Evolutionary conservation across 2,113 vertebrate species (phyloP).

Genomic region (Zingel zingel): DNA sequence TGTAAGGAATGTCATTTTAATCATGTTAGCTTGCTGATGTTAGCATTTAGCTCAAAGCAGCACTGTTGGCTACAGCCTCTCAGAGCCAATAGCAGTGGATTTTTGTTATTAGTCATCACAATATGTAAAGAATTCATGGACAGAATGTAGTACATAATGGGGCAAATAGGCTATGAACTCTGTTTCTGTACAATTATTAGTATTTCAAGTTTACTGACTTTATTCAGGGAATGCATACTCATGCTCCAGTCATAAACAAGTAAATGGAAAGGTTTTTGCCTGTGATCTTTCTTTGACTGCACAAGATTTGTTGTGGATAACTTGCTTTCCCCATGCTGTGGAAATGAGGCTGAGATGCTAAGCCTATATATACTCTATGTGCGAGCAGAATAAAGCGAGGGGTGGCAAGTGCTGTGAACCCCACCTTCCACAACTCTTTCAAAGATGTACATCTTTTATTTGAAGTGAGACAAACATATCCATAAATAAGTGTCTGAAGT

Average conservation of each 20-base stretch:
- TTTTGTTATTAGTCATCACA: neutral
- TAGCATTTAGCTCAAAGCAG: neutral
- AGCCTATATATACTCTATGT: constrained; percentile 30
- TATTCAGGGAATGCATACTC: neutral
- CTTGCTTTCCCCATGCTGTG: neutral
- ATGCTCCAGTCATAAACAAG: neutral
- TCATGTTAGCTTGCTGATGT: neutral
- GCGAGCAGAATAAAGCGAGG: constrained; percentile 85
- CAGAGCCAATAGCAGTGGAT: no score
- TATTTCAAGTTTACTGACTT: neutral
- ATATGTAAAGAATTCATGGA: no score
- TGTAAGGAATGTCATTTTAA: neutral
- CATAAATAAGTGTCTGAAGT: no score
- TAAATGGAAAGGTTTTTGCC: neutral
- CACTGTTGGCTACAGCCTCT: no score
- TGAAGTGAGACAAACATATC: constrained; percentile 80
- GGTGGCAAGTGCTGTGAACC: constrained; percentile 54
- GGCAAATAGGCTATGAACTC: neutral
- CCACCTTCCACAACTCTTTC: constrained; percentile 85
- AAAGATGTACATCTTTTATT: constrained; percentile 90
- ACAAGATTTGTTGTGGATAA: neutral
- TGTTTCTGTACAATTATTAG: neutral
- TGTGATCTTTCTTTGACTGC: neutral
- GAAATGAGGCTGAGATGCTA: constrained; percentile 10
- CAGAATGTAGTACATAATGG: no score